phyloP scores from a whole-genome alignment of 2,888 invertebrate species.

The Micoletzkya japonica region DNA sequence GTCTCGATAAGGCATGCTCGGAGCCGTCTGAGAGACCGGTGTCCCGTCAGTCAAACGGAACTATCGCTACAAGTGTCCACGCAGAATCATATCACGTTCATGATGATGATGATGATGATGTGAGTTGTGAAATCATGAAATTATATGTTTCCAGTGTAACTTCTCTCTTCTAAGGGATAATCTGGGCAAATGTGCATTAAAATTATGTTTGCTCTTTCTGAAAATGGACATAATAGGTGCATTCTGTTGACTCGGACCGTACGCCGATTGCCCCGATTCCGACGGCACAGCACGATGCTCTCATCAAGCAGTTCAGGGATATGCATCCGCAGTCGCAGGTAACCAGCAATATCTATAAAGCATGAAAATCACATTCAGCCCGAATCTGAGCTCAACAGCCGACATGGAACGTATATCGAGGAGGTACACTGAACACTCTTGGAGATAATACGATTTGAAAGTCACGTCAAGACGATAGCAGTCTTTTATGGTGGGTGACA shows the following conservation, averaged over 20 bases:
- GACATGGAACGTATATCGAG: slow-evolving; percentile 24
- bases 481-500: not conserved
- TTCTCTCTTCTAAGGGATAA: too few relatives aligned
- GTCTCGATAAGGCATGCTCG: too few relatives aligned
- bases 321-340: not conserved
- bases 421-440: slow-evolving; percentile 10
- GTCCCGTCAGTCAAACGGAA: slow-evolving; percentile 15
- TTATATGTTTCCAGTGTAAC: too few relatives aligned
- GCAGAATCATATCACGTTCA: slow-evolving; percentile 9
- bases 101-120: not conserved
- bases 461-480: not conserved
- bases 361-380: not conserved
- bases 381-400: slow-evolving; percentile 14
- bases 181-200: too few relatives aligned
- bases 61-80: slow-evolving; percentile 9
- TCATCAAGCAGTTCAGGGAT: slow-evolving; percentile 20
- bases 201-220: too few relatives aligned
- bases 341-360: too few relatives aligned
- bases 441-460: not conserved
- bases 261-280: too few relatives aligned
- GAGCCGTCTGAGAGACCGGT: slow-evolving; percentile 6
- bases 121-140: too few relatives aligned
- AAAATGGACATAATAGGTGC: too few relatives aligned
- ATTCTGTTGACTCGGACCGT: too few relatives aligned
- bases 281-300: slow-evolving; percentile 17